These are phyloP conservation scores for Cistogaster globosa DNA, from an alignment of 2,888 invertebrate species.

Conservation along the genomic window DNA sequence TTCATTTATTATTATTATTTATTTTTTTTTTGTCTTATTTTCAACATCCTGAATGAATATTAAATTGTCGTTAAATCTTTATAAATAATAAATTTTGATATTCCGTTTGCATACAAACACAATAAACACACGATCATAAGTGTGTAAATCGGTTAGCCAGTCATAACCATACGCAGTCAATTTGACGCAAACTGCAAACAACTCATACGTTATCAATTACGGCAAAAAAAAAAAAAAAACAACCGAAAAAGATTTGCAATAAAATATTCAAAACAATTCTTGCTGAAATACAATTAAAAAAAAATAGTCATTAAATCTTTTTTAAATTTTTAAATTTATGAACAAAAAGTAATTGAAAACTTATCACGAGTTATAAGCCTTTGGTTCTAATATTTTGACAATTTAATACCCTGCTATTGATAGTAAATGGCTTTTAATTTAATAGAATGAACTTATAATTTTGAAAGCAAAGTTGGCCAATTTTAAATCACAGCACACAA, in stretches of 20 bases:
- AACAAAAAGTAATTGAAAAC: constrained; percentile 18
- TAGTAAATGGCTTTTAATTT: constrained; percentile 17
- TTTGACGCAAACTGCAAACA: background rate
- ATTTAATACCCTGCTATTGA: constrained; percentile 35
- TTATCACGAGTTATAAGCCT: constrained; percentile 42
- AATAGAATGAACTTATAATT: background rate
- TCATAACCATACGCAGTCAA: background rate
- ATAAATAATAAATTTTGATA: constrained; percentile 20
- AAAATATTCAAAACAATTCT: constrained; percentile 5
- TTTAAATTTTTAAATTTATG: background rate
- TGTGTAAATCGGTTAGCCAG: background rate
- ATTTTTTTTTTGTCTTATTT: background rate
- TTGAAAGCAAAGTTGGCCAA: background rate
- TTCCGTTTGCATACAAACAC: constrained; percentile 11
- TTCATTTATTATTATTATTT: background rate
- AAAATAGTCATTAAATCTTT: constrained; percentile 15
- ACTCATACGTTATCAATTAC: constrained; percentile 48
- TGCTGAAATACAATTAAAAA: constrained; percentile 6
- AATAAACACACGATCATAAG: background rate
- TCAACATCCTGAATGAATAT: constrained; percentile 37
- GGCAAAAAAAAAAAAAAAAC: background rate
- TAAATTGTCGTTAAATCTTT: constrained; percentile 3
- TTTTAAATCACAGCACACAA: constrained; percentile 14
- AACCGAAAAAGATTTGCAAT: too few relatives aligned
- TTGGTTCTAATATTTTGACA: constrained; percentile 30